Evolutionary conservation across 2,113 vertebrate species (phyloP), one percentile per base, ranked within the genome.

Genomic region (Lonchura striata): DNA sequence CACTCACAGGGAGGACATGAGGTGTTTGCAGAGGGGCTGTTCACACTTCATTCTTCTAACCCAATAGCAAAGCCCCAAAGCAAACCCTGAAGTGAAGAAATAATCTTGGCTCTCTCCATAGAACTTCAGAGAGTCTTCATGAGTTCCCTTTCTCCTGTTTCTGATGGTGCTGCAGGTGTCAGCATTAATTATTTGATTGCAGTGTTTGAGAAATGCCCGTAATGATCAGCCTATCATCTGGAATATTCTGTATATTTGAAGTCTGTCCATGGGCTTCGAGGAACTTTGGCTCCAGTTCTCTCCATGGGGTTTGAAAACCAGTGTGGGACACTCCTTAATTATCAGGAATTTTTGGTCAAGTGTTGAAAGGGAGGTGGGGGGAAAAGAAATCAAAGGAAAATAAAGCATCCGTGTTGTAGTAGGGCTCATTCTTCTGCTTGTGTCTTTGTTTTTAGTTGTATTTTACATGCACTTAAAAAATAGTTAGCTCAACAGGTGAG

Each of bases 391-490:
- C 82, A 88, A 96, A 94, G 68, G 30, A 90, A 92, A 93, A 94
- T 16, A 81, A 93, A 3, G 2, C 41, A 90, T 88, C 72, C 61
- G 13, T 83, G 72, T 90, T 46, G 65, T 78, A 81, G 60, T 75
- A 88, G 90, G 90, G 90, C 69, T 94, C 79, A 91, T 92, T 89
- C 88, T 96, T 95, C 92, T 95, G 92, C 54, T 86, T 95, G 84
- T 63, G 66, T 95, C 86, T 96, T 97, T 94, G 76, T 86, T 83
- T 92, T 90, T 8, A 92, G 89, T 95, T 75, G 60, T 92, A 87
- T 75, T 92, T 87, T 69, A 94, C 96, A 97, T 97, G 95, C 96
- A 92, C 30, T 86, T 96, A 94, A 86, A 93, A 95, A 93, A 69
- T 68, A 94, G 87, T 89, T 88, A 83, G 90, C 71, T 92, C 83